Conservation (phyloP, 2,113 vertebrate genomes). For the Odocoileus virginianus region DNA sequence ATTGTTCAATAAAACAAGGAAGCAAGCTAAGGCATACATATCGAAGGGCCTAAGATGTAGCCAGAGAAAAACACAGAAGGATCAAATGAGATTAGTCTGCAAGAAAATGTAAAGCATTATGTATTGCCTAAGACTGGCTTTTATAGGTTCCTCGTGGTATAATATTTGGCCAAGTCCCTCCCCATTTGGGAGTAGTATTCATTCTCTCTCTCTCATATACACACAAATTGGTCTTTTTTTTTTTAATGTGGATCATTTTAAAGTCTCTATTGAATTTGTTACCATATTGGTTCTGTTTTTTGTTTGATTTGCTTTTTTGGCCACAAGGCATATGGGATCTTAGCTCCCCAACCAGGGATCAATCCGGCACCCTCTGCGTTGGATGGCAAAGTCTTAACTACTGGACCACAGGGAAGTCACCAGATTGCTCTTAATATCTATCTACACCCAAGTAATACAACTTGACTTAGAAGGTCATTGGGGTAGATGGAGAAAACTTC, state of each 20-base stretch:
- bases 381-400: neutral
- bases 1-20: neutral
- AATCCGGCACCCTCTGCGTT: neutral
- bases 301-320: neutral
- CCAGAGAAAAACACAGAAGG: neutral
- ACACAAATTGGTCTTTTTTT: neutral
- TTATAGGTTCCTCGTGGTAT: neutral
- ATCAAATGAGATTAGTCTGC: neutral
- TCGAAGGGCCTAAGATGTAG: neutral
- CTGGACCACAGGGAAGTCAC: neutral
- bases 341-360: neutral
- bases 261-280: neutral
- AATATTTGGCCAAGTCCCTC: neutral
- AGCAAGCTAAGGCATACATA: too few relatives aligned
- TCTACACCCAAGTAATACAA: neutral
- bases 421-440: neutral
- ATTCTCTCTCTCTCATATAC: neutral
- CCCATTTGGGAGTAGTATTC: neutral
- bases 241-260: neutral
- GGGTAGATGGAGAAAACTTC: neutral
- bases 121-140: neutral
- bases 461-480: neutral
- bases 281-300: neutral
- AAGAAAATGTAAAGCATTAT: neutral
- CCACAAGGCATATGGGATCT: neutral